Conservation (phyloP, 2,888 invertebrate species). For the Suillia variegata region DNA sequence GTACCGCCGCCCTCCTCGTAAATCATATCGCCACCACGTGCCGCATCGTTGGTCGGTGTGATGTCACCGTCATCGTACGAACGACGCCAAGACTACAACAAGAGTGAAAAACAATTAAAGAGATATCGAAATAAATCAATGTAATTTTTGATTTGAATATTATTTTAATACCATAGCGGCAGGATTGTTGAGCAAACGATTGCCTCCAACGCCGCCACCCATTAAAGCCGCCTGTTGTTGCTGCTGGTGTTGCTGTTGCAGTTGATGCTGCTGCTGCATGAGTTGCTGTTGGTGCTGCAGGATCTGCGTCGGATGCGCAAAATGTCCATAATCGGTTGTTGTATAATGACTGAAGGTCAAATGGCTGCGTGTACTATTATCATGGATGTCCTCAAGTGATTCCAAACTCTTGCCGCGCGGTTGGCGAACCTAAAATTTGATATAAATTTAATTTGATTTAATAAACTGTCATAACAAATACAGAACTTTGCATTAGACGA, state of each 20-base stretch:
- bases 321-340: constrained; percentile 60
- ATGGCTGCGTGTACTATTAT: constrained; percentile 64
- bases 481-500: too few species aligned
- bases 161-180: constrained; percentile 54
- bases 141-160: neutral
- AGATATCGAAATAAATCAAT: neutral
- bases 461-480: too few species aligned
- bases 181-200: constrained; percentile 48
- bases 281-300: constrained; percentile 35
- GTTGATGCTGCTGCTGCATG: constrained; percentile 40
- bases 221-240: constrained; percentile 35
- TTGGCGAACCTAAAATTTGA: constrained; percentile 76
- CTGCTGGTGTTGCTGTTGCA: constrained; percentile 36
- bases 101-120: constrained; percentile 2
- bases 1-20: constrained; percentile 79
- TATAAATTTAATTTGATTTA: too few species aligned
- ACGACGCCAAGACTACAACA: constrained; percentile 68
- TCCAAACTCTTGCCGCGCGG: constrained; percentile 85
- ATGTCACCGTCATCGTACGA: constrained; percentile 90
- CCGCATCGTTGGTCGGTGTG: constrained; percentile 81
- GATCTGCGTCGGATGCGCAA: constrained; percentile 48
- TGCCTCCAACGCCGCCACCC: constrained; percentile 28
- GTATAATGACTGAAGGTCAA: constrained; percentile 62
- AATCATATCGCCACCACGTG: constrained; percentile 57
- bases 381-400: constrained; percentile 80